Conservation (phyloP, 2,888 invertebrate genomes). For the Cheilosia scutellata region DNA sequence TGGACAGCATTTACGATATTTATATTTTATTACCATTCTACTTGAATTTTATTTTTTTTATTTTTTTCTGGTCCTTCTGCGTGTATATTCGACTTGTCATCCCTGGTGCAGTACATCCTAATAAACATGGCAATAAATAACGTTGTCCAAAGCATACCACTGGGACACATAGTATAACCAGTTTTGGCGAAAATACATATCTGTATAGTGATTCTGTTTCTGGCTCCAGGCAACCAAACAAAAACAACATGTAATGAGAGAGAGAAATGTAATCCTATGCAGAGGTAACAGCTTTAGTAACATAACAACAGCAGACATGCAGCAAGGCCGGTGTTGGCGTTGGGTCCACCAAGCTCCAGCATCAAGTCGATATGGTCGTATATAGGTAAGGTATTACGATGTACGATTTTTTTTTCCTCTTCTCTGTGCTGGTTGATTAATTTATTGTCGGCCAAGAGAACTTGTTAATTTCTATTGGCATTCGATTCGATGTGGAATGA, state of each 20-base stretch:
- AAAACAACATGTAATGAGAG: conserved; percentile 59
- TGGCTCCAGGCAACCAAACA: conserved; percentile 44
- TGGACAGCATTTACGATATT: conserved; percentile 66
- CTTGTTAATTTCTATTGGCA: conserved; percentile 76
- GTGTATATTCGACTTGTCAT: conserved; percentile 65
- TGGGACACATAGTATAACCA: conserved; percentile 69
- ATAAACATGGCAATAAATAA: conserved; percentile 74
- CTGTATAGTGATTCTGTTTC: conserved; percentile 58
- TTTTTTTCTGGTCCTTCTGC: conserved; percentile 2
- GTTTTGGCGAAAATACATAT: conserved; percentile 65
- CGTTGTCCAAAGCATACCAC: conserved; percentile 63
- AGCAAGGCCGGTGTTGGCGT: conserved; percentile 18
- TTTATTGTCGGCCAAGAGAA: conserved; percentile 70
- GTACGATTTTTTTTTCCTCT: conserved; percentile 11
- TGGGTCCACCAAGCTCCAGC: background rate
- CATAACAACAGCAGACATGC: conserved; percentile 17
- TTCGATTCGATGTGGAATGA: conserved; percentile 71
- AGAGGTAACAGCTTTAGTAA: conserved; percentile 37
- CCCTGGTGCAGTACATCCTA: conserved; percentile 72
- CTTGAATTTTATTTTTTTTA: background rate
- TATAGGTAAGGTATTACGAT: conserved; percentile 18
- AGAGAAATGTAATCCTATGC: conserved; percentile 70
- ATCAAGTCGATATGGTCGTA: background rate
- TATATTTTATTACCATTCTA: conserved; percentile 40
- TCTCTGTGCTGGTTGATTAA: conserved; percentile 56